Base-by-base conservation (phyloP, 2,888 invertebrate species). In the Meiosimyza decipiens region DNA sequence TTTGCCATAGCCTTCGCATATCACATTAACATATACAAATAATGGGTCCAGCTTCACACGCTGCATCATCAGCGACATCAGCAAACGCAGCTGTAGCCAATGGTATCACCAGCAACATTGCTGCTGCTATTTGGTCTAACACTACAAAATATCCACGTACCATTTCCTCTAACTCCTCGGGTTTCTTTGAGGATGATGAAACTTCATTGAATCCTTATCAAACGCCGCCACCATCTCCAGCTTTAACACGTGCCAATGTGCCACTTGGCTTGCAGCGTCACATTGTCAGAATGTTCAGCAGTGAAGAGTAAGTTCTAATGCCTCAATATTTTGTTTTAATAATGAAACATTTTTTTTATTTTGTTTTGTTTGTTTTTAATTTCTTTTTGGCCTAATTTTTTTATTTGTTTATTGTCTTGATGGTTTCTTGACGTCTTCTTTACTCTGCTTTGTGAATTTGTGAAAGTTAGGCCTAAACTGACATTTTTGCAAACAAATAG, bases 201-300 rank as follows among this genome's bases (percentile, higher is more conserved):
- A 83, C 83, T 63, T 65, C 80, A 13, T 78, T 85, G 78, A 80
- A 84, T 78, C 79, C 82, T 15, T 85, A 85, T 75, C 83, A 83
- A 63, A 82, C 84, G 6, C 83, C 85, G 5, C 82, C 85, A 22
- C 79, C 81, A 68, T 84, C 86, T 15, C 82, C 84, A 1, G 73
- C 77, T 73, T 49, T 66, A 59, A 55, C 71, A 15, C 28, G 64
- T 7, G 68, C 49, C 7, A 51, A 63, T 15, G 52, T 82, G 73
- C 82, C 82, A 18, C 81, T 81, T 47, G 81, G 80, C 74, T 78
- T 86, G 62, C 82, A 85, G 49, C 81, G 81, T 49, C 84, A 84
- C 75, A 86, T 86, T 74, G 82, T 86, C 66, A 80, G 87, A 77
- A 86, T 86, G 86, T 87, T 86, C 76, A 86, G 86, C 78, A 79